These are phyloP conservation scores for Laterallus jamaicensis DNA, from an alignment of 2,113 vertebrate genomes.

Conservation along the genomic window DNA sequence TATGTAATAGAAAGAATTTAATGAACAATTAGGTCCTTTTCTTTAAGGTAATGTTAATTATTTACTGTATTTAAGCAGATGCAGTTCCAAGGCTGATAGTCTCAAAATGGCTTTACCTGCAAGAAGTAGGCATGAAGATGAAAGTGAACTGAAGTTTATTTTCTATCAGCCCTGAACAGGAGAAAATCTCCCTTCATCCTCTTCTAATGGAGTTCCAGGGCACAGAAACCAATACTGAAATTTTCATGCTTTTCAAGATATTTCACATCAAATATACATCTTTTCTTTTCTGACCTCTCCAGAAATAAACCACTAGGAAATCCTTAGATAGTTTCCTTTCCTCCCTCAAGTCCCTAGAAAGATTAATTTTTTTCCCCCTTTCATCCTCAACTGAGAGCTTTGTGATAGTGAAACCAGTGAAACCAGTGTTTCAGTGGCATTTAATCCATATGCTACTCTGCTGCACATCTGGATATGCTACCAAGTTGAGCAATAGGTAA, in stretches of 20 bases:
- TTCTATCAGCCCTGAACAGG: not conserved
- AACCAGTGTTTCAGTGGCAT: not conserved
- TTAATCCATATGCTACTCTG: not conserved
- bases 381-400: not conserved
- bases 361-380: not conserved
- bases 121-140: not conserved
- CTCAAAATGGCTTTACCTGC: not conserved
- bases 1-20: not conserved
- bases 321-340: not conserved
- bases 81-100: not conserved
- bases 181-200: not conserved
- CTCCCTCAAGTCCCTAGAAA: not conserved
- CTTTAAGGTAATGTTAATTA: not conserved
- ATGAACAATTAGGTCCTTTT: not conserved
- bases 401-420: not conserved
- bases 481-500: not conserved
- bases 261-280: not conserved
- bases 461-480: not conserved
- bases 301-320: not conserved
- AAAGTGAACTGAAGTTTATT: not conserved
- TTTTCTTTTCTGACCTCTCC: not conserved
- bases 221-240: constrained; percentile 13
- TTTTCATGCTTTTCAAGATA: constrained; percentile 23
- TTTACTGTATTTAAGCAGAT: not conserved
- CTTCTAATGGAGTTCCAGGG: not conserved